Percentiles rank a stretch among this genome's conserved stretches.
phyloP scores from a whole-genome alignment of 2,888 invertebrate species.

The Dasysyrphus tricinctus region DNA sequence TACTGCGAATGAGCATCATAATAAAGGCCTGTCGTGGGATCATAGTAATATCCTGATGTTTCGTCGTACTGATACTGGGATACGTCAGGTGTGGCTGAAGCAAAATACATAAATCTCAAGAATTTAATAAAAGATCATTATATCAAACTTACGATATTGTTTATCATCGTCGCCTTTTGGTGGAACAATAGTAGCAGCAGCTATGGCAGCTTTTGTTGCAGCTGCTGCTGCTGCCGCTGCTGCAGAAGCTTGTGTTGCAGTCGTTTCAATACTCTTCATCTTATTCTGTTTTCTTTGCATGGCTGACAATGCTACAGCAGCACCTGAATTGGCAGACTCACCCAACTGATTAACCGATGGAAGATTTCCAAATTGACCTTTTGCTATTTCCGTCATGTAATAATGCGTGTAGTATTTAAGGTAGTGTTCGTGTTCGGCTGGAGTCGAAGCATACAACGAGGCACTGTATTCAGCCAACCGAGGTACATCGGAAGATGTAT shows the following conservation, averaged over 20 bases:
- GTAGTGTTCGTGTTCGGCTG: slow-evolving; percentile 88
- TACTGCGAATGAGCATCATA: slow-evolving; percentile 98
- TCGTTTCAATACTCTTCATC: slow-evolving; percentile 81
- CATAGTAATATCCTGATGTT: slow-evolving; percentile 97
- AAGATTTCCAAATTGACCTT: slow-evolving; percentile 80
- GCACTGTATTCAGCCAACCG: slow-evolving; percentile 91
- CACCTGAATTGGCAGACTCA: slow-evolving; percentile 90
- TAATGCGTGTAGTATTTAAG: slow-evolving; percentile 90
- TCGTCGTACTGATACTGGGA: slow-evolving; percentile 97
- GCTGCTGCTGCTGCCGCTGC: slow-evolving; percentile 81
- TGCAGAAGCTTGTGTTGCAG: slow-evolving; percentile 80
- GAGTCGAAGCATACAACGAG: slow-evolving; percentile 88
- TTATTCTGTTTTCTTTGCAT: slow-evolving; percentile 85
- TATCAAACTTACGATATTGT: slow-evolving; percentile 80
- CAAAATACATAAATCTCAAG: background rate
- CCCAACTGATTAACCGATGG: slow-evolving; percentile 79
- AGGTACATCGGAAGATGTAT: slow-evolving; percentile 88
- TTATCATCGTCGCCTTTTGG: slow-evolving; percentile 82
- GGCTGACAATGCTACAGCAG: slow-evolving; percentile 95
- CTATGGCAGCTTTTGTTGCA: slow-evolving; percentile 81
- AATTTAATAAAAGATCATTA: background rate
- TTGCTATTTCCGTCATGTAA: slow-evolving; percentile 84
- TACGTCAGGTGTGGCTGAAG: slow-evolving; percentile 90
- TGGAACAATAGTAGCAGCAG: slow-evolving; percentile 77
- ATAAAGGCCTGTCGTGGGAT: slow-evolving; percentile 95